phyloP scores from a whole-genome alignment of 2,888 invertebrate species.

The Ecdyonurus torrentis region DNA sequence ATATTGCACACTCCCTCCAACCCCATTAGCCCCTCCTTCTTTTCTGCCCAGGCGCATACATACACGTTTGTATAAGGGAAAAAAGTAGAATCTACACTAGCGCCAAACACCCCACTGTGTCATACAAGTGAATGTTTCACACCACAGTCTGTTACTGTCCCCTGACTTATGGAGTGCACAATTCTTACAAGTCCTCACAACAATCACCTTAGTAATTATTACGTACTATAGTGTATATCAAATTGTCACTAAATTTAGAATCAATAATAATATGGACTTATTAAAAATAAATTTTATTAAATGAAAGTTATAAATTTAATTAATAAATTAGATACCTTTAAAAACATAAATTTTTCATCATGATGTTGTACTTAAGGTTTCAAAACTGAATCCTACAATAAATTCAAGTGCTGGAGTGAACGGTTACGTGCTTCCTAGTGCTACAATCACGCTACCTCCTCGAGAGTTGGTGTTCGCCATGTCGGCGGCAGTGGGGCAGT shows the following conservation, averaged over 20 bases:
- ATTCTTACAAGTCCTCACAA: too few species aligned
- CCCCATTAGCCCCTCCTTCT: neutral
- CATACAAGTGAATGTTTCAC: neutral
- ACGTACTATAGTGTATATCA: too few species aligned
- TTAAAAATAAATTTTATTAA: too few species aligned
- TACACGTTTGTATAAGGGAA: too few species aligned
- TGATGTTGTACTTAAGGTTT: too few species aligned
- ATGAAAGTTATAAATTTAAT: too few species aligned
- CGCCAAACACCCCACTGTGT: neutral
- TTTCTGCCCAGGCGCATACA: neutral
- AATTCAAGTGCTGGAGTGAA: neutral
- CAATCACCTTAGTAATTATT: neutral
- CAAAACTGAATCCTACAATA: too few species aligned
- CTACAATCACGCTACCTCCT: slow-evolving; percentile 22
- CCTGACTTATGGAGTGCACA: neutral
- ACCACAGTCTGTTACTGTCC: neutral
- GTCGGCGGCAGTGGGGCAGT: slow-evolving; percentile 24
- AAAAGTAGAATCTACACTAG: too few species aligned
- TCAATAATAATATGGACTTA: too few species aligned
- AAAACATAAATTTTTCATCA: too few species aligned
- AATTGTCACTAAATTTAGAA: too few species aligned
- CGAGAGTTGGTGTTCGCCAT: slow-evolving; percentile 27
- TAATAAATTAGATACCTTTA: too few species aligned
- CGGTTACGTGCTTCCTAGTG: neutral
- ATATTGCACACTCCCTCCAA: neutral